Percentiles rank a stretch among this genome's conserved stretches.
These are phyloP conservation scores for Fissipunctia ypsillon DNA, from an alignment of 2,888 invertebrate genomes.

Conservation along the genomic window DNA sequence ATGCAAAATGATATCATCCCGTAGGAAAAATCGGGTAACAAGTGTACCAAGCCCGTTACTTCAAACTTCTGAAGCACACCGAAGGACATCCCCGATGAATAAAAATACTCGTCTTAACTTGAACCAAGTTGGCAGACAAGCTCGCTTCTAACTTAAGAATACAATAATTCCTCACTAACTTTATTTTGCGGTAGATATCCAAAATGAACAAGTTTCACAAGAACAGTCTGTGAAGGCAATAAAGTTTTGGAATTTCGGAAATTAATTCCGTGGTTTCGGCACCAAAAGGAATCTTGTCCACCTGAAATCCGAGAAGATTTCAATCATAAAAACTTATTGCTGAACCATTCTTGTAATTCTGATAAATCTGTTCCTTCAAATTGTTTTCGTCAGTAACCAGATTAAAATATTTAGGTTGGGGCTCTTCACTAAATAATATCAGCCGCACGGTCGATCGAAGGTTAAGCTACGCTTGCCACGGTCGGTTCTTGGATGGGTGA, in stretches of 20 bases:
- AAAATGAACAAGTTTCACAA: slow-evolving; percentile 79
- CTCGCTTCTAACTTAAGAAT: slow-evolving; percentile 72
- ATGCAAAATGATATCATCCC: slow-evolving; percentile 21
- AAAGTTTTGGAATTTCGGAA: slow-evolving; percentile 76
- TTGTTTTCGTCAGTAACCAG: slow-evolving; percentile 52
- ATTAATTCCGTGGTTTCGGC: slow-evolving; percentile 74
- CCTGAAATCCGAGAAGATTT: slow-evolving; percentile 71
- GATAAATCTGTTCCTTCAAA: slow-evolving; percentile 64
- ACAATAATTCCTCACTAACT: slow-evolving; percentile 76
- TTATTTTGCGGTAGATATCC: slow-evolving; percentile 74
- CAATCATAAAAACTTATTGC: slow-evolving; percentile 70
- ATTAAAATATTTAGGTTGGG: slow-evolving; percentile 44
- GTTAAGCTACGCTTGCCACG: not conserved
- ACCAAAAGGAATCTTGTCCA: slow-evolving; percentile 72
- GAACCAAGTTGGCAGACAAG: slow-evolving; percentile 57
- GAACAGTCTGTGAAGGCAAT: slow-evolving; percentile 76
- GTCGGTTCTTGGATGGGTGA: not conserved
- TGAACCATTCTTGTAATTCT: slow-evolving; percentile 60
- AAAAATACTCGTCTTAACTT: slow-evolving; percentile 57
- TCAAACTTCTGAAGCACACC: slow-evolving; percentile 49
- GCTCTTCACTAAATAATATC: not conserved
- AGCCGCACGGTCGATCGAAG: not conserved
- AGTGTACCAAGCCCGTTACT: slow-evolving; percentile 27
- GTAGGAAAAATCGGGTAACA: slow-evolving; percentile 21
- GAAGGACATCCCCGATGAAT: slow-evolving; percentile 61